A percentile compares a stretch with the other conserved stretches of the same genome.
These are phyloP conservation scores for Caenorhabditis macrosperma DNA, from an alignment of 2,888 invertebrate genomes.

Conservation along the genomic window DNA sequence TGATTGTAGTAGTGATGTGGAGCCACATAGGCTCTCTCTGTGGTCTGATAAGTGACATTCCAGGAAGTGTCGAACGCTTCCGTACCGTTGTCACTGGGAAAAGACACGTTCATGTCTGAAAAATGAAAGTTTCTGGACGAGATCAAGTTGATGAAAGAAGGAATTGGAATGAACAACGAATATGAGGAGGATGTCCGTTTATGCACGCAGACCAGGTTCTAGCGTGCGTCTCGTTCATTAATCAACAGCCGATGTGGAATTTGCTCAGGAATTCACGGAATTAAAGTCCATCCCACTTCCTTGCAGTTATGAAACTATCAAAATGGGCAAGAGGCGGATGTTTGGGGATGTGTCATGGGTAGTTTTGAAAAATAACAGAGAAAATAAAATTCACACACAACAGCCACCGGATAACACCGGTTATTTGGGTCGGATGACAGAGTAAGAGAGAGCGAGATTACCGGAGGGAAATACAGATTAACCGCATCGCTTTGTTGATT, in stretches of 20 bases:
- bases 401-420: constrained; percentile 36
- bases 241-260: constrained; percentile 8
- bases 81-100: constrained; percentile 4
- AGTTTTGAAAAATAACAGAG: neutral
- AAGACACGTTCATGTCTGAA: constrained; percentile 32
- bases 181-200: neutral
- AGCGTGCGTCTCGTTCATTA: constrained; percentile 37
- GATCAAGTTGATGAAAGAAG: neutral
- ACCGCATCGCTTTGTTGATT: constrained; percentile 59
- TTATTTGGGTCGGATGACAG: constrained; percentile 27
- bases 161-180: neutral
- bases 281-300: constrained; percentile 11
- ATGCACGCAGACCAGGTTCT: constrained; percentile 4
- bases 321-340: neutral
- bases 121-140: neutral
- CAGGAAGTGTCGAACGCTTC: constrained; percentile 28
- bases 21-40: neutral
- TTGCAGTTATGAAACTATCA: neutral
- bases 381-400: constrained; percentile 36
- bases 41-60: constrained; percentile 16
- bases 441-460: constrained; percentile 40
- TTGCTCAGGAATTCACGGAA: constrained; percentile 18
- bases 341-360: neutral
- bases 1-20: constrained; percentile 40
- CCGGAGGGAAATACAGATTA: constrained; percentile 52